Base-by-base conservation (phyloP, 2,797 vertebrate genomes). In the Pagetopsis macropterus region DNA sequence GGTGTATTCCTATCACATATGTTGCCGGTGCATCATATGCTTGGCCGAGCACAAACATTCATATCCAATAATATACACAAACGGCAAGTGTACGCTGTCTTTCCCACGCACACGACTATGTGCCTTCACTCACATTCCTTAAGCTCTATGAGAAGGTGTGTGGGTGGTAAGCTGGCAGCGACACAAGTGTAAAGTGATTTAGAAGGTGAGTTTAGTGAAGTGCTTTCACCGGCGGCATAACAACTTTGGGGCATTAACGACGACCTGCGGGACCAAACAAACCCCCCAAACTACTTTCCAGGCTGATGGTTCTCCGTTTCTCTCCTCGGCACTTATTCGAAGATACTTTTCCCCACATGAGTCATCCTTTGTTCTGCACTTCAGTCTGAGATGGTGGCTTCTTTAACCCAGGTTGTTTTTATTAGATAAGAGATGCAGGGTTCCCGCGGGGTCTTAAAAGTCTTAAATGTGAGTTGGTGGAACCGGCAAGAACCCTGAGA, bases 141-240 rank as follows among this genome's bases (percentile, higher is more conserved):
- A 63, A 50, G 58, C 40, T 7, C 60, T 54, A 68, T 75, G 54
- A 72, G 72, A 61, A 56, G 55, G 44, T 72, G 78, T 75, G 84
- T 83, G 78, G 79, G 78, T 60, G 83, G 74, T 49, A 16, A 50
- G 45, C 70, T 83, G 75, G 82, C 82, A 81, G 56, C 16, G 59
- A 31, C 55, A 55, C 2, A 43, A 54, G 48, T 75, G 57, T 71
- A 65, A 70, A 81, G 75, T 67, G 55, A 69, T 87, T 77, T 78
- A 65, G 72, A 79, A 63, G 49, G 65, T 72, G 72, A 62, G 65
- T 81, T 86, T 77, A 49, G 62, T 21, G 8, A 65, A 44, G 49
- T 54, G 8, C 70, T 56, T 33, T 46, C 13, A 59, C 64, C 62
- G 55, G 31, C 79, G 44, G 40, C 54, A 57, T 21, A 40, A 33